Base-by-base conservation (phyloP, 2,888 invertebrate species). In the Caenorhabditis sinica region DNA sequence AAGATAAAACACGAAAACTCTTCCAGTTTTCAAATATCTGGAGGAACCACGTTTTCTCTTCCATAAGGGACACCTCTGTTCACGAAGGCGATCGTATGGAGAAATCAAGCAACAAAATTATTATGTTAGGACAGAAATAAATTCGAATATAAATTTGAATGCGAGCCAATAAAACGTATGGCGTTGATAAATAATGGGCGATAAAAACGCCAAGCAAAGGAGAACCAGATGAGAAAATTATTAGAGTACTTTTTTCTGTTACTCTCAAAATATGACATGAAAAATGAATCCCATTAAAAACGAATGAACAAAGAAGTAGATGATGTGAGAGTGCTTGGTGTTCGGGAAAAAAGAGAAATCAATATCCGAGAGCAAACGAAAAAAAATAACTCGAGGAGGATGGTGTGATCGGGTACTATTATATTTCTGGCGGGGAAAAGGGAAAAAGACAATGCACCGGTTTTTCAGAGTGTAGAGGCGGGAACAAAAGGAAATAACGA, bases 251-350 rank as follows among this genome's bases (percentile, higher is more conserved):
- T 1, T 61, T 65, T 65, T 65, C 65, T 65, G 30, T 65, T 65
- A 75, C 74, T 66, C 65, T 66, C 74, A 75, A 75, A 74, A 75
- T 75, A 75, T 75, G 74, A 75, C 65, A 75, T 75, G 74, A 76
- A 76, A 66, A 51, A 40, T 36, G 4, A n/a, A 20, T 20, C 20
- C 20, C 49, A 20, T 49, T 20, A 20, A 30, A 75, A 25, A 25
- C 30, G 25, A 40, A 43, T 25, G 15, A 45, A 56, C 33, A 65
- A 43, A 30, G 28, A 65, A 56, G 43, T 13, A 28, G 20, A 71
- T 30, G 40, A 40, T 20, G 51, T 33, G 73, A 53, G 36, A 20
- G 11, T 6, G 6, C 13, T 11, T 40, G 40, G 13, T 6, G 40
- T 11, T 2, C 2, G 56, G 36, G 53, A 8, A 23, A 25, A 74